Base-by-base conservation (phyloP, 2,888 invertebrate genomes). In the Tenthredo livida region DNA sequence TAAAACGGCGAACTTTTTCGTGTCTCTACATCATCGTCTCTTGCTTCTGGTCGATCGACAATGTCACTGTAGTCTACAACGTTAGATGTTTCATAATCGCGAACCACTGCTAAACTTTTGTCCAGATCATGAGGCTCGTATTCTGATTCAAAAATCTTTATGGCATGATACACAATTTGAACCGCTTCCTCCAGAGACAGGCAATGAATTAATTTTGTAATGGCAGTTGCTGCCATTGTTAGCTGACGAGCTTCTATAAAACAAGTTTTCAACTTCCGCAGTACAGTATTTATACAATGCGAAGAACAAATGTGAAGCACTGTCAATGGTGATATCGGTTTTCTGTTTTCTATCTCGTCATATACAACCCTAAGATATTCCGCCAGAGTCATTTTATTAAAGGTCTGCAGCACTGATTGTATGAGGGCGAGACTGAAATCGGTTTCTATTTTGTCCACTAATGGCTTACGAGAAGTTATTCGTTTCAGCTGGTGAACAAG, bases 201-300 rank as follows among this genome's bases (percentile, higher is more conserved):
- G 58, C 58, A n/a, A n/a, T 58, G 58, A 58, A 58, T 58, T 6
- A 58, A n/a, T 58, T 58, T 58, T 58, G 58, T 58, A 58, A 58
- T 58, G n/a, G n/a, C 58, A n/a, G n/a, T 58, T 58, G n/a, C 58
- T 58, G 58, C 58, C n/a, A 58, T 58, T 58, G n/a, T 58, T n/a
- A n/a, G 58, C 58, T 21, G 15, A 3, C 50, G 73, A 58, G 67
- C 67, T 4, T 78, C 47, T 17, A 15, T 37, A 61, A 84, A 61
- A 5, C 67, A 58, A n/a, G 58, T 72, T 67, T 78, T 73, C 7
- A 85, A 67, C 33, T 83, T 50, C 25, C 2, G 17, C n/a, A 37
- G 65, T 21, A 77, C 85, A 25, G 86, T 84, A n/a, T 85, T 67
- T 1, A 86, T 40, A 5, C 78, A n/a, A 67, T 86, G 85, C 9